phyloP scores from a whole-genome alignment of 2,113 vertebrate species.

The Lophura nycthemera region DNA sequence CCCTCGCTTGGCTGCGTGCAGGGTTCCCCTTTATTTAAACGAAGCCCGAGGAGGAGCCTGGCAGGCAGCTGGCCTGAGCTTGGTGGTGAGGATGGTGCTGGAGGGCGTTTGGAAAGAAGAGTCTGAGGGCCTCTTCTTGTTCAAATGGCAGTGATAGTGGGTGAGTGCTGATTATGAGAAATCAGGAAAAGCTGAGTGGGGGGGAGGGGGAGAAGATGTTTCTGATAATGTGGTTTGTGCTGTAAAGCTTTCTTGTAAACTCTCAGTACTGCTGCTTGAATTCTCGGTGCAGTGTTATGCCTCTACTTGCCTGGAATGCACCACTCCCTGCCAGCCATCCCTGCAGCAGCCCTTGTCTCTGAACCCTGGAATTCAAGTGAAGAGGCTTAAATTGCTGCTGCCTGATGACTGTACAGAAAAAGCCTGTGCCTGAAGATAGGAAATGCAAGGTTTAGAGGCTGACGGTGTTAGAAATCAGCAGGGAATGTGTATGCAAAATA shows the following conservation, averaged over 20 bases:
- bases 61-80: not conserved
- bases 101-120: not conserved
- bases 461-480: not conserved
- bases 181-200: not conserved
- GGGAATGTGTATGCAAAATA: not conserved
- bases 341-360: not conserved
- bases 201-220: not conserved
- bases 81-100: not conserved
- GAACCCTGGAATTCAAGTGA: not conserved
- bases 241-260: not conserved
- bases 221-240: not conserved
- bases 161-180: not conserved
- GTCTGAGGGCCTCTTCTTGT: no score
- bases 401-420: not conserved
- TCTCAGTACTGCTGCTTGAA: not conserved
- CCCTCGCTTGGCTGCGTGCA: no score
- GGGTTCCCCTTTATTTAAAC: not conserved
- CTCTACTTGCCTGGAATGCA: conserved; percentile 33
- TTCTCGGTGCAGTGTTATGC: not conserved
- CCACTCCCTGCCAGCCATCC: conserved; percentile 7
- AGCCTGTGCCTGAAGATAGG: not conserved
- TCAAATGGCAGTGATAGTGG: not conserved
- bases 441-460: not conserved
- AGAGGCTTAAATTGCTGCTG: not conserved
- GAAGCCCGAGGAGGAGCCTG: not conserved